Percentiles rank a stretch among this genome's conserved stretches.
Conservation (phyloP, 2,888 invertebrate genomes). For the Pinctada fucata region DNA sequence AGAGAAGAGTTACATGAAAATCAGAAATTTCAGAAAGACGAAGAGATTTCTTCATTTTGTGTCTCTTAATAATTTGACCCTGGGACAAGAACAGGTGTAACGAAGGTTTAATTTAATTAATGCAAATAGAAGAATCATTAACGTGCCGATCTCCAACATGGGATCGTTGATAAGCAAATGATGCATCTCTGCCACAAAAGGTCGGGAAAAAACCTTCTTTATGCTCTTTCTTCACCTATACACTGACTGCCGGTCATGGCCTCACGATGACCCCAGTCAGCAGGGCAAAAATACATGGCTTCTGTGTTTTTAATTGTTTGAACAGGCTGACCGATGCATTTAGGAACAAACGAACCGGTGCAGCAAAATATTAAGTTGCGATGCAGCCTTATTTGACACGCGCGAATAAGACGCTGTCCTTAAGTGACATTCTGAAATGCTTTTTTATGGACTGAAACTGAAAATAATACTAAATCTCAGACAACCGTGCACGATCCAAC, state of each 20-base stretch:
- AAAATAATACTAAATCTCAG: no score
- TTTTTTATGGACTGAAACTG: no score
- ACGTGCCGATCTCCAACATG: no score
- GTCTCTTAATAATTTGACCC: no score
- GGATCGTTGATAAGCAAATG: background rate
- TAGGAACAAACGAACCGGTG: background rate
- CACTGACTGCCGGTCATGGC: constrained; percentile 8
- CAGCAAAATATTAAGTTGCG: background rate
- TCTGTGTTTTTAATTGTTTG: background rate
- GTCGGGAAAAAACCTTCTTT: background rate
- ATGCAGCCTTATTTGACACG: background rate
- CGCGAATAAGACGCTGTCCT: background rate
- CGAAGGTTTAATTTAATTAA: no score
- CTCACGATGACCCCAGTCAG: constrained; percentile 12
- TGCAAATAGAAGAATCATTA: no score
- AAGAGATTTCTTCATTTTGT: no score
- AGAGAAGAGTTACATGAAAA: no score
- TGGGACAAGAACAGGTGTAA: no score
- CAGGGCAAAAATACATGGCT: background rate
- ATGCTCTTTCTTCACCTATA: background rate
- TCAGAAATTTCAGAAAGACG: no score
- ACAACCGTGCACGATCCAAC: no score
- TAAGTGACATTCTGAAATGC: background rate
- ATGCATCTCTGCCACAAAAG: background rate
- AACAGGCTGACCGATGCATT: background rate